These are phyloP conservation scores for Sparus aurata DNA, from an alignment of 2,797 vertebrate genomes.

Conservation along the genomic window DNA sequence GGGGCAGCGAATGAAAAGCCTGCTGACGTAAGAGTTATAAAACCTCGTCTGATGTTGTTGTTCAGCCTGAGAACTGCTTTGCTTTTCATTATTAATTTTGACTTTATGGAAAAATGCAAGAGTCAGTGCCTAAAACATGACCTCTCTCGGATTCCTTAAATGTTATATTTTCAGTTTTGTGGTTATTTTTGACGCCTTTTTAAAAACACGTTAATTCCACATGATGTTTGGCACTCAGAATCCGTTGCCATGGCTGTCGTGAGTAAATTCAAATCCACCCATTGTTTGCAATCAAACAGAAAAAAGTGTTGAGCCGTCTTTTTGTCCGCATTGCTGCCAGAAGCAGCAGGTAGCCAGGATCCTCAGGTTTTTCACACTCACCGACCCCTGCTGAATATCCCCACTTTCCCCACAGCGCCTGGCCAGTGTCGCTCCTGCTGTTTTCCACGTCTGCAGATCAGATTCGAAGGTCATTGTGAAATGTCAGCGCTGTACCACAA, in stretches of 20 bases:
- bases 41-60: neutral
- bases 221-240: slow-evolving; percentile 62
- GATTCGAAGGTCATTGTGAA: slow-evolving; percentile 69
- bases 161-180: slow-evolving; percentile 1
- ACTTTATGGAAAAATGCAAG: slow-evolving; percentile 13
- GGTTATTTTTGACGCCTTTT: slow-evolving; percentile 34
- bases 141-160: neutral
- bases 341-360: slow-evolving; percentile 85
- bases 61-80: neutral
- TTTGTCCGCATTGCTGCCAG: slow-evolving; percentile 69
- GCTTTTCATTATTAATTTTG: slow-evolving; percentile 25
- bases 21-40: slow-evolving; percentile 7
- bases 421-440: slow-evolving; percentile 72
- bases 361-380: slow-evolving; percentile 75
- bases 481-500: slow-evolving; percentile 47
- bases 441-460: slow-evolving; percentile 64
- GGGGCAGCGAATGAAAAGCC: slow-evolving; percentile 13
- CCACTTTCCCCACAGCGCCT: slow-evolving; percentile 22
- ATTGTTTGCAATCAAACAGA: slow-evolving; percentile 80
- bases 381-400: slow-evolving; percentile 53
- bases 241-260: slow-evolving; percentile 77
- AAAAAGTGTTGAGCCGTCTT: slow-evolving; percentile 67
- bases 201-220: slow-evolving; percentile 50
- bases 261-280: slow-evolving; percentile 76
- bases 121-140: slow-evolving; percentile 51